Evolutionary conservation across 2,888 invertebrate genomes (phyloP).

Genomic region (Lamproptera curius): DNA sequence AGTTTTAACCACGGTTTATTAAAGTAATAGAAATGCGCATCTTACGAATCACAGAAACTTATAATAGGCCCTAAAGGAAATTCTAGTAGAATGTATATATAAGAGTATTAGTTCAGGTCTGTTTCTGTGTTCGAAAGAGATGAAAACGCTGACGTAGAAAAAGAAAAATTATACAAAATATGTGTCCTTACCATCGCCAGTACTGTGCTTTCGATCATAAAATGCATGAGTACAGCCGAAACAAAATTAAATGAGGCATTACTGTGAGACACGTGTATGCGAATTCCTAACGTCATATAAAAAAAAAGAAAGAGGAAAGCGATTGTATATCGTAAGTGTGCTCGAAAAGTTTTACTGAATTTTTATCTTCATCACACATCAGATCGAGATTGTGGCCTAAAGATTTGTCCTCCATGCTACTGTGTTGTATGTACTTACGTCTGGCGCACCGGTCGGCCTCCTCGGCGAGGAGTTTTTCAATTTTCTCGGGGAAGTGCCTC

Average conservation of each 20-base stretch:
- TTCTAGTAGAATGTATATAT: background rate
- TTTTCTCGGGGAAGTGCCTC: constrained; percentile 90
- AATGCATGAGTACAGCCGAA: constrained; percentile 60
- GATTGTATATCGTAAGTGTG: constrained; percentile 13
- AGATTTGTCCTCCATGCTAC: constrained; percentile 49
- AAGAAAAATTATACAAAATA: constrained; percentile 53
- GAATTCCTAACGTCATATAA: constrained; percentile 4
- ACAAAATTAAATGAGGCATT: constrained; percentile 47
- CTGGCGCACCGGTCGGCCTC: constrained; percentile 86
- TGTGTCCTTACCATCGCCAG: constrained; percentile 69
- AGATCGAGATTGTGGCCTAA: constrained; percentile 39
- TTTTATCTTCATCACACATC: background rate
- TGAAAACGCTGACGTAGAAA: constrained; percentile 36
- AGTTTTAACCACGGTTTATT: no score
- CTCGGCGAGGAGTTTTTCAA: constrained; percentile 89
- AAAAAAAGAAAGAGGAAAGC: constrained; percentile 11
- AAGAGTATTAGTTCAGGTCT: constrained; percentile 6
- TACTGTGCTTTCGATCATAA: constrained; percentile 61
- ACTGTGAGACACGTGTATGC: constrained; percentile 22
- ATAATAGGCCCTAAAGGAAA: constrained; percentile 5
- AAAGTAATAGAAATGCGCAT: constrained; percentile 5
- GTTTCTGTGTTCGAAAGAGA: constrained; percentile 55
- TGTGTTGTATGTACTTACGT: constrained; percentile 65
- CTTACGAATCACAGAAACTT: constrained; percentile 53
- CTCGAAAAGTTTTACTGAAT: constrained; percentile 14